Conservation (phyloP, 2,113 vertebrate species). For the Neogale vison region DNA sequence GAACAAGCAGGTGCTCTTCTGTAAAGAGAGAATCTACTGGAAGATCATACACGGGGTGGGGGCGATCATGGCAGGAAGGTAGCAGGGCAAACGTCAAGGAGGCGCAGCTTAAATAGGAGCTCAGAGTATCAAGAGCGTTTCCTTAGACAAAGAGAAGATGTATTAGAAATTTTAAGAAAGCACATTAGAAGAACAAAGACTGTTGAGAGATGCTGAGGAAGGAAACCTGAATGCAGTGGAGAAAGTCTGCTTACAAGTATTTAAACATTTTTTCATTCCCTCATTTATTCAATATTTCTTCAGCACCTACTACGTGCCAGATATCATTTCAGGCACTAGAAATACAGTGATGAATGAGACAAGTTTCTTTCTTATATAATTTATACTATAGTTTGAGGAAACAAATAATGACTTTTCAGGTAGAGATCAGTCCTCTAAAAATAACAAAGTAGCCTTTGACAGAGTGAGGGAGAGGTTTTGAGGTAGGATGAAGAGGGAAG, state of each 20-base stretch:
- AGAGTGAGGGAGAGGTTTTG: background rate
- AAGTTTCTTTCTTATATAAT: background rate
- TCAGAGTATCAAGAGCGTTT: background rate
- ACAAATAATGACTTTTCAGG: background rate
- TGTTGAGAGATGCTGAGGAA: background rate
- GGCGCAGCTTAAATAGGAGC: background rate
- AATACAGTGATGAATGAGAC: background rate
- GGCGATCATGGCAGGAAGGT: background rate
- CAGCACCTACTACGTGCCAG: background rate
- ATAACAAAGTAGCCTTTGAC: background rate
- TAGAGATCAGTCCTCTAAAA: background rate
- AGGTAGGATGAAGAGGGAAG: background rate
- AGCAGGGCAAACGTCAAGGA: background rate
- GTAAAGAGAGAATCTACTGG: background rate
- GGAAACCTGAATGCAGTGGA: background rate
- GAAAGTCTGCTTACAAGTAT: background rate
- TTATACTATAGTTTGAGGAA: conserved; percentile 41
- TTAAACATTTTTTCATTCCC: background rate
- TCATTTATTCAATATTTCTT: background rate
- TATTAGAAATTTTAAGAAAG: background rate
- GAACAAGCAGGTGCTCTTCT: background rate
- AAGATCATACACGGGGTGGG: background rate
- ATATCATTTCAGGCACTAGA: background rate
- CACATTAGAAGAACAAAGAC: background rate
- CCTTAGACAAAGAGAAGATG: background rate